Percentiles rank a stretch among this genome's conserved stretches.
phyloP scores from a whole-genome alignment of 2,113 vertebrate species.

The Octodon degus region DNA sequence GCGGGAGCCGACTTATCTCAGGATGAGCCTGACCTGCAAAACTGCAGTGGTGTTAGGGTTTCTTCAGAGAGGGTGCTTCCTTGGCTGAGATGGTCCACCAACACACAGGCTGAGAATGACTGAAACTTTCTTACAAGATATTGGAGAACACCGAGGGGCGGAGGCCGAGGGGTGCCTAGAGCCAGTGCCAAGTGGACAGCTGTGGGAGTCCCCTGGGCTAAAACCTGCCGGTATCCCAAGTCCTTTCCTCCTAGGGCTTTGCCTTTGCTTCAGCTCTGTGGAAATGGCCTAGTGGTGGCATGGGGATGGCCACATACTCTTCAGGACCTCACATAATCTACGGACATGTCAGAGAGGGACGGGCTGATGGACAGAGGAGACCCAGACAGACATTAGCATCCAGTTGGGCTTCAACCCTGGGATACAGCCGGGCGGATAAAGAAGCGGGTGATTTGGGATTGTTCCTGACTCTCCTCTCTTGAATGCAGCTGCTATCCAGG shows the following conservation, averaged over 20 bases:
- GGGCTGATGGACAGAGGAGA: background rate
- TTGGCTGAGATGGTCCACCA: background rate
- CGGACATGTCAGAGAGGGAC: background rate
- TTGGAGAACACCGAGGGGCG: background rate
- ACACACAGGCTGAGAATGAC: background rate
- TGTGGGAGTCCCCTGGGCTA: background rate
- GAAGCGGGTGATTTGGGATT: background rate
- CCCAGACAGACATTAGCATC: background rate
- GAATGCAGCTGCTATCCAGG: constrained; percentile 16
- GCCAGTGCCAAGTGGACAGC: background rate
- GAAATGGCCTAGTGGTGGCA: background rate
- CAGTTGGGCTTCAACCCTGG: background rate
- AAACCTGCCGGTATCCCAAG: background rate
- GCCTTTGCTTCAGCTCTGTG: background rate
- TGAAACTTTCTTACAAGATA: background rate
- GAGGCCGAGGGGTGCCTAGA: background rate
- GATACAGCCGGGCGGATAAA: background rate
- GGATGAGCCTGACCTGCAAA: background rate
- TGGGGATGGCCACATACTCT: background rate
- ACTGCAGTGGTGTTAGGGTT: background rate
- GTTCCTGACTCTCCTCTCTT: background rate
- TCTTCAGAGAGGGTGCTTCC: background rate
- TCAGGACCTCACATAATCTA: background rate
- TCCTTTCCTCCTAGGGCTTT: background rate
- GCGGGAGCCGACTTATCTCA: background rate